These are phyloP conservation scores for Deroplatys truncata DNA, from an alignment of 2,888 invertebrate genomes.

Conservation along the genomic window DNA sequence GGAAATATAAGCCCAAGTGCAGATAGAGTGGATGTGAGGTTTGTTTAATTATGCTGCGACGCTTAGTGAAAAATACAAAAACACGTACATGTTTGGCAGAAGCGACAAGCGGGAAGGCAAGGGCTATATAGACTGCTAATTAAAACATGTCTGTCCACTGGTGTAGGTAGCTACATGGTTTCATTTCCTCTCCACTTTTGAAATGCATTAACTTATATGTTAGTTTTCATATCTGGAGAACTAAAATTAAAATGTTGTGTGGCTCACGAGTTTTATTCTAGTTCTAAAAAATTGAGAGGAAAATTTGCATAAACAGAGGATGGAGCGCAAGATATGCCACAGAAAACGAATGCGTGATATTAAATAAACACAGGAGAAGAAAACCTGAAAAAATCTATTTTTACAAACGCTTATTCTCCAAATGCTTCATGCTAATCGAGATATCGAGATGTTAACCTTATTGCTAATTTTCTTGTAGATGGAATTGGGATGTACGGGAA, in stretches of 20 bases:
- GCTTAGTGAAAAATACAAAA: background rate
- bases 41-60: background rate
- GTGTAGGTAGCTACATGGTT: background rate
- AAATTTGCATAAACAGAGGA: background rate
- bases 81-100: background rate
- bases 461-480: too few species aligned
- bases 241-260: background rate
- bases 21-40: background rate
- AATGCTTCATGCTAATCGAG: too few species aligned
- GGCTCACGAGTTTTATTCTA: background rate
- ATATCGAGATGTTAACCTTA: too few species aligned
- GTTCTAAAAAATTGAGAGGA: background rate
- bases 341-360: too few species aligned
- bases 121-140: background rate
- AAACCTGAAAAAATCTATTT: too few species aligned
- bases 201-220: background rate
- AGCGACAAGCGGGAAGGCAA: background rate
- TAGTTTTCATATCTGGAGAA: background rate
- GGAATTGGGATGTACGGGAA: too few species aligned
- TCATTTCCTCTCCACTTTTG: background rate
- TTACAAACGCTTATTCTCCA: too few species aligned
- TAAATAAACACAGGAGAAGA: too few species aligned
- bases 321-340: too few species aligned
- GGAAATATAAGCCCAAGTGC: background rate
- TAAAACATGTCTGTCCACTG: background rate